Conservation (phyloP, 2,888 invertebrate species). For the Chymomyza procnemis region DNA sequence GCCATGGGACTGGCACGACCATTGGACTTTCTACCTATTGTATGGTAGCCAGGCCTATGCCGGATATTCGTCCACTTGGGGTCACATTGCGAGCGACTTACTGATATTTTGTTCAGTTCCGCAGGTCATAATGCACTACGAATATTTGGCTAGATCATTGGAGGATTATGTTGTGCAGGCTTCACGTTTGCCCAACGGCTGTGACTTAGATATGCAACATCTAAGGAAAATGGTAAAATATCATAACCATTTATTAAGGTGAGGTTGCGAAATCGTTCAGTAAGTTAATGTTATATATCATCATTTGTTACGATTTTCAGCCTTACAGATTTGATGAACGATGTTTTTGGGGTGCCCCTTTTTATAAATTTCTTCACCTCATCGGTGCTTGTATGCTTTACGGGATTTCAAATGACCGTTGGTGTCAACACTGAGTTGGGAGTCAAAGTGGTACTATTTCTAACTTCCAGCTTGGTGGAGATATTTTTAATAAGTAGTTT, state of each 20-base stretch:
- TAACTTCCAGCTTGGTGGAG: constrained; percentile 58
- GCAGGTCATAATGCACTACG: constrained; percentile 75
- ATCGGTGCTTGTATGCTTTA: constrained; percentile 71
- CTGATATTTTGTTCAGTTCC: constrained; percentile 64
- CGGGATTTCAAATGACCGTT: constrained; percentile 72
- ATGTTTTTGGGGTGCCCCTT: constrained; percentile 69
- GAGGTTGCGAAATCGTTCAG: too few relatives aligned
- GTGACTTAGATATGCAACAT: constrained; percentile 15
- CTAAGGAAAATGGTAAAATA: constrained; percentile 36
- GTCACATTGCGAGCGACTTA: constrained; percentile 67
- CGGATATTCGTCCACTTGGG: constrained; percentile 61
- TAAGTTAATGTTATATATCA: too few relatives aligned
- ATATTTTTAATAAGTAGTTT: constrained; percentile 70
- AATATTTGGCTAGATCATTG: constrained; percentile 50
- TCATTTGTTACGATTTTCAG: too few relatives aligned
- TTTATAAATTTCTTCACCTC: constrained; percentile 70
- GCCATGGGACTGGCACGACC: constrained; percentile 59
- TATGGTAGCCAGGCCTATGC: constrained; percentile 53
- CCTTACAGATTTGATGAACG: constrained; percentile 60
- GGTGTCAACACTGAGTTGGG: constrained; percentile 40
- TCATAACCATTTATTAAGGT: constrained; percentile 44
- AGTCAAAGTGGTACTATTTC: constrained; percentile 54
- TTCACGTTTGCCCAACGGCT: neutral
- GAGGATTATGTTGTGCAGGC: constrained; percentile 16
- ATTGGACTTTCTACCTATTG: constrained; percentile 48